A percentile compares a stretch with the other conserved stretches of the same genome.
phyloP scores from a whole-genome alignment of 1,140 invertebrate species.

The Vanessa tameamea region DNA sequence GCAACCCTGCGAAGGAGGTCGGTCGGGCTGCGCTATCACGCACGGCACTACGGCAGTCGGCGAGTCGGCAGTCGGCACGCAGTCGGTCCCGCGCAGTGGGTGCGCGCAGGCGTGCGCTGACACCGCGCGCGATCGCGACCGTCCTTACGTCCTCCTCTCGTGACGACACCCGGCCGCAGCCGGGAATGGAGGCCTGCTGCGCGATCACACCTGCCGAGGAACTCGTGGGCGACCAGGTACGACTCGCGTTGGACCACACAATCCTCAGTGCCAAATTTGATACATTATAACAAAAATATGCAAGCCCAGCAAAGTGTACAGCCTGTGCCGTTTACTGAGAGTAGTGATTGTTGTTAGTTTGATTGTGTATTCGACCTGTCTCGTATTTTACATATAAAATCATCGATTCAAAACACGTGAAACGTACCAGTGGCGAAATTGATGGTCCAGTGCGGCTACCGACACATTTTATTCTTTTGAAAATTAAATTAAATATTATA shows the following conservation, averaged over 20 bases:
- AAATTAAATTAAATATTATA: background rate
- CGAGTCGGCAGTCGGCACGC: constrained; percentile 44
- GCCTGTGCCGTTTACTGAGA: constrained; percentile 20
- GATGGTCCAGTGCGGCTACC: background rate
- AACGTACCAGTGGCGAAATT: constrained; percentile 13
- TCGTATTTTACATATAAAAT: constrained; percentile 26
- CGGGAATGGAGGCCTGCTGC: constrained; percentile 73
- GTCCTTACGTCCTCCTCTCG: constrained; percentile 36
- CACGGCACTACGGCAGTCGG: constrained; percentile 28
- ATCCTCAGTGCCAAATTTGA: background rate
- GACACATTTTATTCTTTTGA: background rate
- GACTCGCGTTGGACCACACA: constrained; percentile 21
- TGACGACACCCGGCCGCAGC: constrained; percentile 52
- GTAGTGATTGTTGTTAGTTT: constrained; percentile 23
- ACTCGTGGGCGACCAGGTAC: constrained; percentile 76
- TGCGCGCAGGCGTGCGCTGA: constrained; percentile 68
- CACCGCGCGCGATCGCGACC: constrained; percentile 45
- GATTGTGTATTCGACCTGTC: constrained; percentile 19
- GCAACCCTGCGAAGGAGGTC: constrained; percentile 73
- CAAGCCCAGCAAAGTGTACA: constrained; percentile 26
- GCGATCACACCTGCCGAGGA: constrained; percentile 69
- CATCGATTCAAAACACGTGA: constrained; percentile 22
- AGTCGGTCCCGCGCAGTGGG: constrained; percentile 64
- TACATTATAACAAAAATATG: constrained; percentile 10
- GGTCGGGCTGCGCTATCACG: constrained; percentile 58